These are phyloP conservation scores for Colossoma macropomum DNA, from an alignment of 2,113 vertebrate species.

Conservation along the genomic window DNA sequence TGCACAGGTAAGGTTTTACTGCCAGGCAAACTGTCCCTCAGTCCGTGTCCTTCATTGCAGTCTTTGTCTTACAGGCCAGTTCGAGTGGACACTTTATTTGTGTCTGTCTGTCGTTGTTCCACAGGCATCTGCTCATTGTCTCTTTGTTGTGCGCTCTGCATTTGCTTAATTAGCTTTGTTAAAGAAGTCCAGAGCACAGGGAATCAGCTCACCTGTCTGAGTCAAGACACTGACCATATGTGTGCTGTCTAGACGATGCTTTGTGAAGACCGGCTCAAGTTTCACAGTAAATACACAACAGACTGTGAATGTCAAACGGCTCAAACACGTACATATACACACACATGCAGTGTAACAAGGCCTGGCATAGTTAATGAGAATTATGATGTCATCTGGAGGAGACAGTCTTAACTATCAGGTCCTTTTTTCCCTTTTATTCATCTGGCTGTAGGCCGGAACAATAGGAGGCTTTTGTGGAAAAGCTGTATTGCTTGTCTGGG, in stretches of 20 bases:
- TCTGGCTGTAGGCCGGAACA: constrained; percentile 20
- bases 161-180: constrained; percentile 52
- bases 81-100: not conserved
- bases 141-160: constrained; percentile 13
- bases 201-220: constrained; percentile 42
- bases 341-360: constrained; percentile 15
- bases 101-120: not conserved
- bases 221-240: constrained; percentile 51
- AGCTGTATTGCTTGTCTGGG: constrained; percentile 5
- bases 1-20: no score
- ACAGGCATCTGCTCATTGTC: constrained; percentile 15
- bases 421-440: not conserved
- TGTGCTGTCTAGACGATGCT: constrained; percentile 45
- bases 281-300: not conserved
- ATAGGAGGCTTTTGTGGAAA: constrained; percentile 23
- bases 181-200: not conserved
- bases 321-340: not conserved
- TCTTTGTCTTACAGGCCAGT: no score
- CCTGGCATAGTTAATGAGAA: not conserved
- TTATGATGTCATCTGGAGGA: constrained; percentile 26
- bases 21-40: not conserved
- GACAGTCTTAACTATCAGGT: constrained; percentile 9
- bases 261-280: constrained; percentile 48
- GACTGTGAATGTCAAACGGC: constrained; percentile 26
- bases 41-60: not conserved